Evolutionary conservation across 1,140 invertebrate species (phyloP).

Genomic region (Bombus breviceps): DNA sequence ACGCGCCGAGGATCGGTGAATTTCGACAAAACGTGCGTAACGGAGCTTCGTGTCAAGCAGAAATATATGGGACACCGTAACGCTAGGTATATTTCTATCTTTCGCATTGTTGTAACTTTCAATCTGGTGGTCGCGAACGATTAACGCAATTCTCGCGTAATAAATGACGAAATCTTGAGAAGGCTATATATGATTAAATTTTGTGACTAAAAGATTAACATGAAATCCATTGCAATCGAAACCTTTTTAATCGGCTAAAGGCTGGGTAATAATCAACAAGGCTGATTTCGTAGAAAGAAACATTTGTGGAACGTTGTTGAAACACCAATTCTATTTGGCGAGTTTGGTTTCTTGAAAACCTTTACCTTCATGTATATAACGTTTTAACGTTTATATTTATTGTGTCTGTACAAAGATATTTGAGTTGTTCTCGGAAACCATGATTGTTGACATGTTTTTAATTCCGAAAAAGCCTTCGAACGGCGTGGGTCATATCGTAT

Average conservation of each 20-base stretch:
- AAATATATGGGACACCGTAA: conserved; percentile 93
- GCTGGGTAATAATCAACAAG: not conserved
- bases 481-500: conserved; percentile 78
- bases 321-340: conserved; percentile 49
- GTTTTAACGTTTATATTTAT: conserved; percentile 15
- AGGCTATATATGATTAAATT: conserved; percentile 19
- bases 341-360: conserved; percentile 23
- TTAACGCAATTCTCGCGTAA: conserved; percentile 18
- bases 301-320: not conserved
- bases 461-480: conserved; percentile 78
- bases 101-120: conserved; percentile 10
- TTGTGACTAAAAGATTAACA: conserved; percentile 55
- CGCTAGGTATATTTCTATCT: conserved; percentile 84
- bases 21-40: conserved; percentile 70
- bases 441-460: conserved; percentile 44
- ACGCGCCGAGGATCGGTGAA: conserved; percentile 65
- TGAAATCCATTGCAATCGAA: not conserved
- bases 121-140: conserved; percentile 18
- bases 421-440: conserved; percentile 61
- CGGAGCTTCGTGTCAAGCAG: conserved; percentile 84
- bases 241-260: conserved; percentile 16
- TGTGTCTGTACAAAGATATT: conserved; percentile 21
- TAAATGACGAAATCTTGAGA: not conserved
- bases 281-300: not conserved
- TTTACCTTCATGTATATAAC: not conserved